Evolutionary conservation across 37 sponge, comb jelly and placozoan genomes (phyloP), one percentile per base, ranked within the genome.

Genomic region (Amphimedon queenslandica): DNA sequence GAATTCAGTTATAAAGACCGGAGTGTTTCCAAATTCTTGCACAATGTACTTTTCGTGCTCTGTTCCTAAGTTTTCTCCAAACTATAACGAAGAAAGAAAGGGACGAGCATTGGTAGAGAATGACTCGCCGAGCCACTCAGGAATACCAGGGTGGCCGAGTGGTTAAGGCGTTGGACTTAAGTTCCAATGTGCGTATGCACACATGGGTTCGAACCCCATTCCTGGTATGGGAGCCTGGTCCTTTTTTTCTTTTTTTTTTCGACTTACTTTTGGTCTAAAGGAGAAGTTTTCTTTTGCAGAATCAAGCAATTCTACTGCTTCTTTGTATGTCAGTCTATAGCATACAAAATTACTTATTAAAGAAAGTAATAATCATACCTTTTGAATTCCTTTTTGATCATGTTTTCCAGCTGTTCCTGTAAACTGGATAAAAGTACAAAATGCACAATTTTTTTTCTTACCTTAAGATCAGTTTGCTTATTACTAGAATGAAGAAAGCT

Each of bases 101-200:
- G 13, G 13, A 47, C 53, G 8, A 8, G 13, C 13, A 18, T 47
- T 13, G n/a, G n/a, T n/a, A n/a, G n/a, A n/a, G n/a, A n/a, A n/a
- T n/a, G n/a, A n/a, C n/a, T n/a, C n/a, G n/a, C n/a, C n/a, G n/a
- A n/a, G n/a, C 13, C 53, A 47, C 53, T 13, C 13, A 13, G 8
- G 53, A 47, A 47, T 77, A 96, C 96, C 96, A 96, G 96, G 96
- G 90, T 96, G 96, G 93, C 96, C 96, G 96, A 96, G 96, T 92
- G 96, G 96, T 96, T 96, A 96, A 96, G 96, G 96, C 93, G 96
- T 96, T 96, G 93, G 96, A 96, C 96, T 96, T 96, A 96, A 96
- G 96, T 79, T 96, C 96, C 93, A 96, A 92, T 96, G 96, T 96
- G 96, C 96, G 87, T 78, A 84, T 96, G 96, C 96, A 96, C 96